Percentiles rank a stretch among this genome's conserved stretches.
phyloP scores from a whole-genome alignment of 2,113 vertebrate species.

The Zosterops borbonicus region DNA sequence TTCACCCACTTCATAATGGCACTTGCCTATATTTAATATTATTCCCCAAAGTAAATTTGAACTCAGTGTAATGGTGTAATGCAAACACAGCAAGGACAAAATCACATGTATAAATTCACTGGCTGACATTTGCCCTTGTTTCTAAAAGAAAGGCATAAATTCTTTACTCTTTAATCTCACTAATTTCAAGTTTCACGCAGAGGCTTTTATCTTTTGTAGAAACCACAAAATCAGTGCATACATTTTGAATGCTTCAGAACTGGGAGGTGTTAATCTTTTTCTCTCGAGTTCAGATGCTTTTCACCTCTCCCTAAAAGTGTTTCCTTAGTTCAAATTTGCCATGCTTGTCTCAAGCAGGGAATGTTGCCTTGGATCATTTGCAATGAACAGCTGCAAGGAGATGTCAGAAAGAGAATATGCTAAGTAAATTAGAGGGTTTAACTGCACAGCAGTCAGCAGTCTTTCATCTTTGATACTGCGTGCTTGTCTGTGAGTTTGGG shows the following conservation, averaged over 20 bases:
- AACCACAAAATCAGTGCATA: not conserved
- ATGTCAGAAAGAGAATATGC: conserved; percentile 16
- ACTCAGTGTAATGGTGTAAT: not conserved
- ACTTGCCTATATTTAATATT: not conserved
- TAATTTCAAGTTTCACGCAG: not conserved
- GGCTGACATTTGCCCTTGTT: not conserved
- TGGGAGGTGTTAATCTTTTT: not conserved
- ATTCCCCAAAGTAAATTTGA: not conserved
- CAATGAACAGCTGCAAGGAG: conserved; percentile 9
- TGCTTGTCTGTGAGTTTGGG: not conserved
- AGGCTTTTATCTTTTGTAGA: not conserved
- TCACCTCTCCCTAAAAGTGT: not conserved
- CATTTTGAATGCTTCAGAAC: not conserved
- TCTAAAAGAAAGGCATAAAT: not conserved
- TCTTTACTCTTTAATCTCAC: not conserved
- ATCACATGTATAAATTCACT: not conserved
- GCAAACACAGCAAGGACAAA: not conserved
- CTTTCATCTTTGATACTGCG: not conserved
- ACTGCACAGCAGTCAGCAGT: conserved; percentile 41
- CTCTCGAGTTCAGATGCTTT: not conserved
- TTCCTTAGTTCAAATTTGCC: not conserved
- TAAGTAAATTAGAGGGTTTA: conserved; percentile 47
- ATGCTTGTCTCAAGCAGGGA: conserved; percentile 8
- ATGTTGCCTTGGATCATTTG: conserved; percentile 35
- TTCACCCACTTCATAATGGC: not conserved